phyloP scores from a whole-genome alignment of 2,113 vertebrate species.

The Dasyornis broadbenti region DNA sequence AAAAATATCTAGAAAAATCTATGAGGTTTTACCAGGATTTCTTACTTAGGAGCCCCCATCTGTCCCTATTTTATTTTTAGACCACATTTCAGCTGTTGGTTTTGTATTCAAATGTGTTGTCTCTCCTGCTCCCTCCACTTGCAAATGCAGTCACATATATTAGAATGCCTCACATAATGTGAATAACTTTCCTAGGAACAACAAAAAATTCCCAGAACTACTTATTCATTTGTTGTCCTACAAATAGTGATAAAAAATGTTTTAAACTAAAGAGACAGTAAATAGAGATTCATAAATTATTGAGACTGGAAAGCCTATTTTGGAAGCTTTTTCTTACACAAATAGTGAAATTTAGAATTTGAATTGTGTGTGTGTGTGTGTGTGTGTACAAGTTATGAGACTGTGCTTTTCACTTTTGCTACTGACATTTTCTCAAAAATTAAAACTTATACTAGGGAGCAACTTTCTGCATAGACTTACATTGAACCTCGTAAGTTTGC shows the following conservation, averaged over 20 bases:
- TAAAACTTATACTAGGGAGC: not conserved
- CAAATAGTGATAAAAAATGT: not conserved
- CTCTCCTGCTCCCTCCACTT: not conserved
- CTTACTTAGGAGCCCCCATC: not conserved
- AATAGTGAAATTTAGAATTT: not conserved
- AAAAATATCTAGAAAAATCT: not conserved
- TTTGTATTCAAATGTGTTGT: not conserved
- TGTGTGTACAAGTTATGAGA: not conserved
- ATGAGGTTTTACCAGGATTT: not conserved
- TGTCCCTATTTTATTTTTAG: constrained; percentile 16
- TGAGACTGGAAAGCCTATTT: not conserved
- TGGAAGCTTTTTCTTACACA: not conserved
- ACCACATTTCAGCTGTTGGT: not conserved
- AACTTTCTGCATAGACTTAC: not conserved
- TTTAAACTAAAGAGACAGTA: not conserved
- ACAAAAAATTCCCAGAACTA: not conserved
- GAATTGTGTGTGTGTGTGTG: rapidly evolving
- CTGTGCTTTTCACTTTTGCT: not conserved
- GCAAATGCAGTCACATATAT: not conserved
- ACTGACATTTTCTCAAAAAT: not conserved
- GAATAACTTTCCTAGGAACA: not conserved
- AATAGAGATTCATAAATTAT: not conserved
- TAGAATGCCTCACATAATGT: not conserved
- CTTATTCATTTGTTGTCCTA: not conserved
- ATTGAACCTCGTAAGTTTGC: not conserved